These are phyloP conservation scores for Ceriagrion tenellum DNA, from an alignment of 2,888 invertebrate species.

Conservation along the genomic window DNA sequence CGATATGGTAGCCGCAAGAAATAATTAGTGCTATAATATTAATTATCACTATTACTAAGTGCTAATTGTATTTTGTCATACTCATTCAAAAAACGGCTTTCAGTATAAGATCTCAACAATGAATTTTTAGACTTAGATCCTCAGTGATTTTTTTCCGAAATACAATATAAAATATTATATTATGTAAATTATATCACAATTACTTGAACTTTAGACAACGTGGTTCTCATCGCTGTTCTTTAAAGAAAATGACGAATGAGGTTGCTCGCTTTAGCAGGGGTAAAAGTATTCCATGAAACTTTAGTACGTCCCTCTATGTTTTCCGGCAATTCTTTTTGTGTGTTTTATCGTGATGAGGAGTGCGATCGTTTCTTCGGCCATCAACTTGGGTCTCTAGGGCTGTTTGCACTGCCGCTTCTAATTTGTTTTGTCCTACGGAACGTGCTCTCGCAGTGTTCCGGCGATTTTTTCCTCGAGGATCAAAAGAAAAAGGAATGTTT, in stretches of 20 bases:
- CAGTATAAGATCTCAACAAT: no score
- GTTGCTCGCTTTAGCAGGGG: not conserved
- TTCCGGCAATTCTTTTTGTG: not conserved
- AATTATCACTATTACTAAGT: no score
- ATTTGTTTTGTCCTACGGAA: slow-evolving; percentile 28
- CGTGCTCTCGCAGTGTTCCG: slow-evolving; percentile 35
- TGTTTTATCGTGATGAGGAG: not conserved
- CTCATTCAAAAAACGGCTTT: no score
- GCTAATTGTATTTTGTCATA: no score
- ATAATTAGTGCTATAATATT: no score
- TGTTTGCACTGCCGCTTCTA: slow-evolving; percentile 19
- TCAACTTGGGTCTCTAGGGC: not conserved
- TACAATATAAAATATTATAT: no score
- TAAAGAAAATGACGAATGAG: not conserved
- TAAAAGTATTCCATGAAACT: not conserved
- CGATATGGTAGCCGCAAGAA: no score
- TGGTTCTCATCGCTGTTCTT: no score
- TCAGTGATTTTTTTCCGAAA: no score
- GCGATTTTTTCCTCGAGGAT: slow-evolving; percentile 29
- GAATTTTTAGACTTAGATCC: no score
- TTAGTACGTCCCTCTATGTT: not conserved
- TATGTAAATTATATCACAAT: no score
- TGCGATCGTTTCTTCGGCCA: not conserved
- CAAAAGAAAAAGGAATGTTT: slow-evolving; percentile 45
- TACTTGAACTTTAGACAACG: no score